Base-by-base conservation (phyloP, 2,888 invertebrate species). In the Graphium colonna region DNA sequence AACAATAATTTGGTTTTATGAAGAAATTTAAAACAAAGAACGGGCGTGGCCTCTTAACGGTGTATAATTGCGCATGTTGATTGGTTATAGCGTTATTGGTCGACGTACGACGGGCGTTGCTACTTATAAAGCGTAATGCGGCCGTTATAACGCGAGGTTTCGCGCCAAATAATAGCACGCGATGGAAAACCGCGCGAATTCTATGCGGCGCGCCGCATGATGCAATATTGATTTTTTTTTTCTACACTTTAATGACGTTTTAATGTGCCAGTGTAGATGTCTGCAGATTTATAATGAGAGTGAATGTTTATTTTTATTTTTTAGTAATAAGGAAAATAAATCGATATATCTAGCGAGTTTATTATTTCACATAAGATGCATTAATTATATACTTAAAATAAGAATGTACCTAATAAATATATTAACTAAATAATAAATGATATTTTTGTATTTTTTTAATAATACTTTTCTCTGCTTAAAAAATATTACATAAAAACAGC, bases 41-140 rank as follows among this genome's bases (percentile, higher is more conserved):
- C 43, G 48, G 53, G 53, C 53, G 53, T 48, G 53, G 53, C 48
- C 9, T 45, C 39, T 53, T 53, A 44, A 53, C 44, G 52, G 36
- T 43, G 17, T 49, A 31, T 53, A 53, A 53, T 53, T 52, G 26
- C 47, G 52, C n/a, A 1, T 42, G 47, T 48, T 52, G 47, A 48
- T 52, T 53, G 53, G 53, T 44, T 49, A 53, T 49, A 41, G 42
- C 47, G 46, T 33, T 47, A 52, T 47, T 47, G 47, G 52, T 28
- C 10, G 42, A 42, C 9, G 52, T 38, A 36, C 33, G 43, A 43
- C 33, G 44, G 53, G 43, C 48, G 53, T 42, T 33, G 28, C 48
- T 48, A 10, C 53, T 44, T 48, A 42, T 53, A 18, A 42, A 53
- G 48, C 38, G 41, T 47, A 52, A 42, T 43, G 33, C 42, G 15